Evolutionary conservation across 2,888 invertebrate species (phyloP), one percentile per base, ranked within the genome.

Genomic region (Tinea semifulvella): DNA sequence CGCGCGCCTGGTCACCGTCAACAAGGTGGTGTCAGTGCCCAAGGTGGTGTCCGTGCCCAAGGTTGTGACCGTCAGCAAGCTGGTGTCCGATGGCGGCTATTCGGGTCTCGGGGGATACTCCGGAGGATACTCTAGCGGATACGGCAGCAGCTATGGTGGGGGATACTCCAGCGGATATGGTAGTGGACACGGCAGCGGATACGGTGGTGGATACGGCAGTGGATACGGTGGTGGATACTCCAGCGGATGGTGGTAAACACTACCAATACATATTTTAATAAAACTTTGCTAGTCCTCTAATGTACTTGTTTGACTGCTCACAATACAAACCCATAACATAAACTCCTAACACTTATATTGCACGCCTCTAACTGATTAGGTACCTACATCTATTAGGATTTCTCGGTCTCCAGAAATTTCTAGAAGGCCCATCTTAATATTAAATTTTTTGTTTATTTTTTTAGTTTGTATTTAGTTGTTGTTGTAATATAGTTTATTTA

Each of bases 41-140:
- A 61, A 58, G 48, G 60, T 66, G 46, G 61, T 65, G 40, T 59
- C 66, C 2, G 61, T 62, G 5, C 65, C 71, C 8, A 57, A 58
- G 50, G 52, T 60, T 43, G 61, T 63, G 51, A 55, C 55, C 48
- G 58, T 58, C 26, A 54, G 57, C 44, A 60, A 58, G 50, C 52
- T 58, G 40, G 59, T 68, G 47, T 55, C 55, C 36, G 57, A 56
- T 10, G 17, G 16, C 36, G 16, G 14, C 10, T 36, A 38, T 22
- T 58, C 60, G 5, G 48, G 43, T n/a, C 10, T n/a, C 3, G n/a
- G n/a, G n/a, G n/a, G n/a, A n/a, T n/a, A 5, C 25, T 22, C 8
- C 25, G n/a, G n/a, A n/a, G n/a, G n/a, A 22, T 11, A 14, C 3
- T 62, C 56, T 46, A 28, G 28, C 28, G 28, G 28, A 4, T 11